Evolutionary conservation across 2,888 invertebrate genomes (phyloP).

Genomic region (Busseola fusca): DNA sequence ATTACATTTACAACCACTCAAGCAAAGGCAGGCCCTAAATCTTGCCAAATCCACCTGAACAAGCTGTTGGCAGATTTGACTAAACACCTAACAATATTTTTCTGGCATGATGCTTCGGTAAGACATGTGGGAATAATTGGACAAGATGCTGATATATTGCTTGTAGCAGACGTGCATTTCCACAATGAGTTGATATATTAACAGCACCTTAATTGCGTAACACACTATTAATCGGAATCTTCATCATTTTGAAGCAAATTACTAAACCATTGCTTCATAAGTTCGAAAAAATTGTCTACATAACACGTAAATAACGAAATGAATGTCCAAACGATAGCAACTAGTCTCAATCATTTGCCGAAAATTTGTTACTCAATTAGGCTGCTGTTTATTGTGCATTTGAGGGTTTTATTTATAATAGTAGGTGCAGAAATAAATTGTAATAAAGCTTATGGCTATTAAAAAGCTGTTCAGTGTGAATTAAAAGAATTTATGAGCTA

Average conservation of each 20-base stretch:
- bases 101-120: constrained; percentile 48
- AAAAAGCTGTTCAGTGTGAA: neutral
- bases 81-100: constrained; percentile 42
- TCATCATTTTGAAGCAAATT: too few relatives aligned
- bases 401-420: constrained; percentile 9
- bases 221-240: too few relatives aligned
- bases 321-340: too few relatives aligned
- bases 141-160: constrained; percentile 48
- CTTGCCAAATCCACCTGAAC: constrained; percentile 43
- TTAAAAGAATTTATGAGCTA: neutral
- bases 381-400: constrained; percentile 19
- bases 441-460: neutral
- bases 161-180: constrained; percentile 17
- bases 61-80: constrained; percentile 55
- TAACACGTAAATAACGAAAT: too few relatives aligned
- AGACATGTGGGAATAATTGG: constrained; percentile 60
- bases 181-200: constrained; percentile 32
- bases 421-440: constrained; percentile 6
- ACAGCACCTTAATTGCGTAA: too few relatives aligned
- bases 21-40: constrained; percentile 7
- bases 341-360: too few relatives aligned
- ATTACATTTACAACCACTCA: constrained; percentile 14
- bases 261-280: too few relatives aligned
- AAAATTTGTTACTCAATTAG: too few relatives aligned
- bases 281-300: too few relatives aligned